phyloP scores from a whole-genome alignment of 2,888 invertebrate species.

The Hydraecia micacea region DNA sequence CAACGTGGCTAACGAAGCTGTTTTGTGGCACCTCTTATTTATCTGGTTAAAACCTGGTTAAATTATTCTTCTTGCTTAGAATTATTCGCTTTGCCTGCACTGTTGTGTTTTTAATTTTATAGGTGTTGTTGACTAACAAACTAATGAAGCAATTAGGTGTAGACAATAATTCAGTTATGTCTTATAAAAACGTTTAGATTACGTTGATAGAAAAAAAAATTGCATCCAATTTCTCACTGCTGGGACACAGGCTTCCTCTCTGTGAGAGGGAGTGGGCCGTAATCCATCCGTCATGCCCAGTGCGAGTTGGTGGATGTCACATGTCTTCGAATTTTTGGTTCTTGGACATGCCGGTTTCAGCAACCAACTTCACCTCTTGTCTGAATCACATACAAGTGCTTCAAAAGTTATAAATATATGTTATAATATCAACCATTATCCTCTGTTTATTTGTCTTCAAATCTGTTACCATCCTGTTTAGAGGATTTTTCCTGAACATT shows the following conservation, averaged over 20 bases:
- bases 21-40: conserved; percentile 22
- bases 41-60: neutral
- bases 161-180: neutral
- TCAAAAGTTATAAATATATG: neutral
- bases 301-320: too few relatives aligned
- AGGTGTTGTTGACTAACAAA: neutral
- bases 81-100: neutral
- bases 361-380: too few relatives aligned
- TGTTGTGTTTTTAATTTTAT: neutral
- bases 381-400: too few relatives aligned
- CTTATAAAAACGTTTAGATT: too few relatives aligned
- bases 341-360: too few relatives aligned
- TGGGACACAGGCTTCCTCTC: too few relatives aligned
- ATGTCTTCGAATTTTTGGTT: too few relatives aligned
- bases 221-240: too few relatives aligned
- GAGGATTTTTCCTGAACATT: neutral
- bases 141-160: neutral
- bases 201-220: neutral
- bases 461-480: neutral
- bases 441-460: too few relatives aligned
- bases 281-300: too few relatives aligned
- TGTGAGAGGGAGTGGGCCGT: too few relatives aligned
- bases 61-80: neutral
- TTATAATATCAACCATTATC: neutral
- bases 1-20: conserved; percentile 30